phyloP scores from a whole-genome alignment of 2,888 invertebrate species.

The Anarsia innoxiella region DNA sequence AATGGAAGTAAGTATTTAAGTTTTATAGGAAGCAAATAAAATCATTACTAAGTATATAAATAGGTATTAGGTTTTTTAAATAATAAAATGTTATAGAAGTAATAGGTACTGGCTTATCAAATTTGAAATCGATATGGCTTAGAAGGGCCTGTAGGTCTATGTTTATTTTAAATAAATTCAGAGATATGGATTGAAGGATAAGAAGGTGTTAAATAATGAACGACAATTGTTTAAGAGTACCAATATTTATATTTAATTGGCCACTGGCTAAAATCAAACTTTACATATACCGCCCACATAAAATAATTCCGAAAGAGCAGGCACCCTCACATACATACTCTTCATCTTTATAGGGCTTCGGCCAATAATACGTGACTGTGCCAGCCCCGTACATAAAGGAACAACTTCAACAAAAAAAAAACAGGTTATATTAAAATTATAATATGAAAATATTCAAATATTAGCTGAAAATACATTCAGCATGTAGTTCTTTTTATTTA shows the following conservation, averaged over 20 bases:
- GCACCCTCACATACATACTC: slow-evolving; percentile 28
- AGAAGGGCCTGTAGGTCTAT: too few species aligned
- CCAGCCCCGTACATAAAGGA: slow-evolving; percentile 62
- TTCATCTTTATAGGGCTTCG: too few species aligned
- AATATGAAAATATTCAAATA: slow-evolving; percentile 76
- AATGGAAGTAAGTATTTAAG: too few species aligned
- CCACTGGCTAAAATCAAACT: slow-evolving; percentile 71
- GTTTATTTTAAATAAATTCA: too few species aligned
- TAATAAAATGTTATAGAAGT: too few species aligned
- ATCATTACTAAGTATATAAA: too few species aligned
- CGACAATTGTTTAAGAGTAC: slow-evolving; percentile 54
- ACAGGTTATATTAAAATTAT: slow-evolving; percentile 75
- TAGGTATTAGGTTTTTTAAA: too few species aligned
- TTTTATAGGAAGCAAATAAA: too few species aligned
- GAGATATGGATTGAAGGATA: too few species aligned
- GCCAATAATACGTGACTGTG: slow-evolving; percentile 39
- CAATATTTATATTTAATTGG: slow-evolving; percentile 70
- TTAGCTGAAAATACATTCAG: slow-evolving; percentile 66
- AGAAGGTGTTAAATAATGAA: slow-evolving; percentile 66
- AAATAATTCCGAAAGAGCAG: slow-evolving; percentile 41
- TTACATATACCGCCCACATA: slow-evolving; percentile 63
- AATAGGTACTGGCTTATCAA: too few species aligned
- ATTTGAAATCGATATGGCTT: too few species aligned
- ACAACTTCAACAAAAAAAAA: slow-evolving; percentile 71
- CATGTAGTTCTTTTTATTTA: slow-evolving; percentile 74